Evolutionary conservation across 2,888 invertebrate genomes (phyloP), one percentile per base, ranked within the genome.

Genomic region (Netelia fuscicornis): DNA sequence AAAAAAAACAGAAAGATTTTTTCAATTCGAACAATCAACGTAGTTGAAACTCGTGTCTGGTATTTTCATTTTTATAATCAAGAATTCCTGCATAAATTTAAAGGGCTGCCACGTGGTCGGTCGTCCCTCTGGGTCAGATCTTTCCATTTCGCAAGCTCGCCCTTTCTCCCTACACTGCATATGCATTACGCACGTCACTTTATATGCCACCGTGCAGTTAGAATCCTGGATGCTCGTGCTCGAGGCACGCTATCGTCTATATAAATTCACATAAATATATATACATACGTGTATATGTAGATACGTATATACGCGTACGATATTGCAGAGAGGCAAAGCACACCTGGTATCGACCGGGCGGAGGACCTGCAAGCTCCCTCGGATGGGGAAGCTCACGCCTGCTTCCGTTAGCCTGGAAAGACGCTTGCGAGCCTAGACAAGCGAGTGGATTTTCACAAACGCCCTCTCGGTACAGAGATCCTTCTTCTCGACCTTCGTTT

Each of bases 271-370:
- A 42, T 52, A 10, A 11, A 62, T n/a, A 79, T 79, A 70, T 79
- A 67, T 17, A 68, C 25, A 30, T 8, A n/a, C 13, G 10, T 65
- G 10, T 3, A 52, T 68, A 6, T n/a, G n/a, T 68, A 67, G 0
- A 44, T 37, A 2, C 3, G 42, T 62, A 48, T 30, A 52, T 13
- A 64, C 3, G 64, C 37, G 10, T 44, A 20, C 54, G 58, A 71
- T 79, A 74, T 72, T 44, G 48, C 83, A 68, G 37, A 60, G 72
- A 62, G 23, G 20, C 56, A 60, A 83, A 83, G 75, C 65, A 65
- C 79, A 83, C 79, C 83, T 83, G 83, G 65, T 83, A 83, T 83
- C 83, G 83, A 83, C 79, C 79, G 70, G 44, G 11, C 64, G 62
- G 37, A 52, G 58, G 65, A 11, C 44, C 68, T 44, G 74, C 65